Percentiles rank a stretch among this genome's conserved stretches.
Evolutionary conservation across 2,797 vertebrate genomes (phyloP).

Genomic region (Phoxinus dragarum): DNA sequence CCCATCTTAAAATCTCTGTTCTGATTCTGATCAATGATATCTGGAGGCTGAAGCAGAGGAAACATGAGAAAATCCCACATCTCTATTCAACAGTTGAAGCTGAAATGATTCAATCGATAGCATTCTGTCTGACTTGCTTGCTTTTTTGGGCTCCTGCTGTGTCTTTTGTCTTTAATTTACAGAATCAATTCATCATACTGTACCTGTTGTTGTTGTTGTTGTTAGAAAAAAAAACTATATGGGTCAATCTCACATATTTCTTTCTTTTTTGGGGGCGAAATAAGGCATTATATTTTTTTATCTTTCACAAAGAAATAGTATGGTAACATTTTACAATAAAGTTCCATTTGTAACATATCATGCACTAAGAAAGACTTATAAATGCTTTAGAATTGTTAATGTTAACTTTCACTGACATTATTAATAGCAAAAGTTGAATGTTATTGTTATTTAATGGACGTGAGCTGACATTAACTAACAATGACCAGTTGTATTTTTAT

Average conservation of each 20-base stretch:
- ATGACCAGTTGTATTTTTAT: too few relatives aligned
- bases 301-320: neutral
- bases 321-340: neutral
- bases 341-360: neutral
- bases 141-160: neutral
- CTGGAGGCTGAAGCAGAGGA: neutral
- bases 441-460: too few relatives aligned
- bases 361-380: neutral
- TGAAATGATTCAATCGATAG: neutral
- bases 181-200: neutral
- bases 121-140: neutral
- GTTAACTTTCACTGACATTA: too few relatives aligned
- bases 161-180: neutral
- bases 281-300: neutral
- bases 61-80: neutral
- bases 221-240: neutral
- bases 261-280: neutral
- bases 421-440: too few relatives aligned
- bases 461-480: too few relatives aligned
- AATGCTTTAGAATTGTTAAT: too few relatives aligned
- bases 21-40: neutral
- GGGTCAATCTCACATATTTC: neutral
- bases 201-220: neutral
- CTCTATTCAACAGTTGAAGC: neutral
- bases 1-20: conserved; percentile 36